Evolutionary conservation across 2,888 invertebrate species (phyloP), one percentile per base, ranked within the genome.

Genomic region (Nemurella pictetii): DNA sequence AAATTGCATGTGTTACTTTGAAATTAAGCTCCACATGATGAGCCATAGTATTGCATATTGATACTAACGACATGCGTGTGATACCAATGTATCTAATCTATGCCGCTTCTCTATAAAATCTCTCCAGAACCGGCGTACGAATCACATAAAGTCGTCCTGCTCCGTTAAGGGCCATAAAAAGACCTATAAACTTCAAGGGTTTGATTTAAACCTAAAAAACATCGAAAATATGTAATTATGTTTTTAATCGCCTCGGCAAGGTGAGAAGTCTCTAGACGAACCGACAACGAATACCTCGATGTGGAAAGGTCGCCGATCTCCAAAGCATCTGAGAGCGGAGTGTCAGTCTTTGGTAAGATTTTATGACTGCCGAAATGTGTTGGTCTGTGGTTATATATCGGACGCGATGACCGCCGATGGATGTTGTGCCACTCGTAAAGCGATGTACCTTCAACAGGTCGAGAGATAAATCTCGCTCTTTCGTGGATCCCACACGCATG

Each of bases 381-480:
- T 28, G 36, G 35, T 28, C 83, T 83, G 55, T 12, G 55, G 55
- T 55, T 55, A 55, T 55, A 12, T 55, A 55, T 55, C 55, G 55
- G 55, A 20, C 55, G 55, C n/a, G 55, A 55, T 20, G 55, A 55
- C 15, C 55, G 55, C 20, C 55, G 55, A 73, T 72, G 35, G 74
- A 83, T 83, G 75, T 20, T 72, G 15, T 83, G 30, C 29, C n/a
- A 20, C 26, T 81, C 84, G 85, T 85, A 83, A 85, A 85, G 83
- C 55, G 55, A 29, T 83, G 83, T 83, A 85, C 36, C 82, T 74
- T 85, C 82, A 85, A 82, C 83, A 83, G 83, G 85, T 85, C 32
- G 27, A 77, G 32, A 55, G 72, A 85, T 85, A 85, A 85, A 85
- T 83, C 85, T 30, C 55, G 0, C 3, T n/a, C 30, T 27, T 27